Percentiles rank a stretch among this genome's conserved stretches.
Evolutionary conservation across 2,797 vertebrate genomes (phyloP).

Genomic region (Mastacembelus armatus): DNA sequence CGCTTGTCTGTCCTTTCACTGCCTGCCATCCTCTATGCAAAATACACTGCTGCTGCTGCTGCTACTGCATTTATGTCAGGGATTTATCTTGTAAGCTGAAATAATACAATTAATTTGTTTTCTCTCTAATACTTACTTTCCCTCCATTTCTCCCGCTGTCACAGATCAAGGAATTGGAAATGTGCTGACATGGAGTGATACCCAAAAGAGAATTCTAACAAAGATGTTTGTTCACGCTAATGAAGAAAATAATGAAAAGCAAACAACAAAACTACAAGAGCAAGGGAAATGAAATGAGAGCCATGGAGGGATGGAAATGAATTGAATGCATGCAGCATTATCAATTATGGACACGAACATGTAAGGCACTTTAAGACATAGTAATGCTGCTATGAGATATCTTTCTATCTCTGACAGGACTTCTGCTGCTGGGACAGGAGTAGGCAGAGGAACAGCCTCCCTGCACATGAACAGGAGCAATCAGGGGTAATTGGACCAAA

Average conservation of each 20-base stretch:
- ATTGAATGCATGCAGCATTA: slow-evolving; percentile 46
- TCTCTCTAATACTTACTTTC: slow-evolving; percentile 52
- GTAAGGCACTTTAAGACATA: slow-evolving; percentile 52
- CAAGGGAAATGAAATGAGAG: slow-evolving; percentile 58
- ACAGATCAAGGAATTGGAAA: slow-evolving; percentile 79
- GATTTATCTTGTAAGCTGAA: slow-evolving; percentile 79
- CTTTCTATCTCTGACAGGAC: slow-evolving; percentile 45
- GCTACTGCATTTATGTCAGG: slow-evolving; percentile 65
- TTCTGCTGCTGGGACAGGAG: slow-evolving; percentile 45
- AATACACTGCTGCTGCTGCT: slow-evolving; percentile 6
- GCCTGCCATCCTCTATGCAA: slow-evolving; percentile 32
- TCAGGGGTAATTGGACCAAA: slow-evolving; percentile 50
- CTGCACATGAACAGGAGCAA: slow-evolving; percentile 25
- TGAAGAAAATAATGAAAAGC: slow-evolving; percentile 86
- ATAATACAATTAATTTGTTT: slow-evolving; percentile 84
- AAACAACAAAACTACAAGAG: slow-evolving; percentile 78
- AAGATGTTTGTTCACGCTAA: slow-evolving; percentile 83
- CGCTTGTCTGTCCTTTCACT: slow-evolving; percentile 34
- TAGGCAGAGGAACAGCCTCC: slow-evolving; percentile 20
- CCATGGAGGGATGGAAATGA: slow-evolving; percentile 61
- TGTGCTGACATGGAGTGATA: slow-evolving; percentile 79
- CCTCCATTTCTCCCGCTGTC: slow-evolving; percentile 65
- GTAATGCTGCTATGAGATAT: slow-evolving; percentile 44
- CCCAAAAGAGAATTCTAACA: slow-evolving; percentile 82
- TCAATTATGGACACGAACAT: slow-evolving; percentile 56